Base-by-base conservation (phyloP, 2,888 invertebrate genomes). In the Synergus laeviventris region DNA sequence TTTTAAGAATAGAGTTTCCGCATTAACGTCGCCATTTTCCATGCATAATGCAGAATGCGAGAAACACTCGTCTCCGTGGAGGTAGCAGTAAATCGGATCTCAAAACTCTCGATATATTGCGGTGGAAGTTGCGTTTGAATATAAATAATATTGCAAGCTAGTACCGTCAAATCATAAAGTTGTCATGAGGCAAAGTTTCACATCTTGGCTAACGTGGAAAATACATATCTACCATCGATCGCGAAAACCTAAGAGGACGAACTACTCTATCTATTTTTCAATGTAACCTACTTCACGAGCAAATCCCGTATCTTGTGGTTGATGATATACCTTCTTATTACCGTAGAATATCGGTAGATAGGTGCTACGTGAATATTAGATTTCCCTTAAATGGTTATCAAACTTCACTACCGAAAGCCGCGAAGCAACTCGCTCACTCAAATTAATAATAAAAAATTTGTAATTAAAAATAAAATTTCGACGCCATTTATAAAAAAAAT, bases 141-240 rank as follows among this genome's bases (percentile, higher is more conserved):
- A 85, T 86, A 88, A 87, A 88, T 87, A 88, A 86, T 86, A 85
- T 80, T 79, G 82, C 81, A 80, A 86, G 81, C 85, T 79, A 85
- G 85, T 79, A 77, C 79, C 77, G 79, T 75, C 82, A 81, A 84
- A 84, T 83, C 84, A 82, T 82, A 84, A 82, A 83, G 78, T 85
- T 81, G 78, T 81, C 66, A 74, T 66, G 60, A 24, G 38, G 21
- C 39, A 54, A 66, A 64, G 49, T 70, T 70, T 70, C 24, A 45
- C 66, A 31, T 70, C 66, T 70, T 45, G 66, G 49, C 14, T 56
- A 56, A 21, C 36, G 18, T 21, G 16, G n/a, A 76, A 49, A 31
- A 74, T 70, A 31, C n/a, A n/a, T 31, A 49, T 70, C 24, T 42
- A n/a, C 24, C 21, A 70, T 70, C 24, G 45, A 49, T 49, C 24